Base-by-base conservation (phyloP, 2,888 invertebrate genomes). In the Chaetogeoica ovagalla region DNA sequence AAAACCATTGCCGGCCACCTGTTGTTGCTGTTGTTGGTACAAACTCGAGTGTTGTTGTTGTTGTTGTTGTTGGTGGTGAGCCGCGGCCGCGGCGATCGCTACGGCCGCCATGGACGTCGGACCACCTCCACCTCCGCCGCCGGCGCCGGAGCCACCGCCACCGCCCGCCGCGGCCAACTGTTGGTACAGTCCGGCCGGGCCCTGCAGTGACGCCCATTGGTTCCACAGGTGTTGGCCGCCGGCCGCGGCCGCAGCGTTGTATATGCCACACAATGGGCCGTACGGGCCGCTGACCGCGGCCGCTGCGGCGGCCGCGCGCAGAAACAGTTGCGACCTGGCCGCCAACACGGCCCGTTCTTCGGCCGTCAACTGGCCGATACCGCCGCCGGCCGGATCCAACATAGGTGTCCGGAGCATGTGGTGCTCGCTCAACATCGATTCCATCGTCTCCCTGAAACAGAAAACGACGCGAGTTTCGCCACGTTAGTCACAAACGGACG, bases 391-490 rank as follows among this genome's bases (percentile, higher is more conserved):
- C 17, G 77, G 77, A 59, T 82, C 82, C 60, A 82, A 90, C 84
- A 93, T 87, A 4, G 92, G 92, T 73, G 93, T 91, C 70, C 94
- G 91, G 83, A 94, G 88, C 84, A 94, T 91, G 84, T 94, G 93
- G 87, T 94, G 94, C 85, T 94, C 94, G 65, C 92, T 93, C 84
- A 94, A 86, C 92, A 95, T 93, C 76, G 92, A 92, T 87, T 95
- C 95, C 94, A 95, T 94, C 81, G 94, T 94, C 88, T 95, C 95
- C 87, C 95, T 94, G 91, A 84, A 88, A 73, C 59, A 70, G 6
- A 39, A 17, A 63, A 63, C 0, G 4, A 7, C 7, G 43, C 43
- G 43, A 3, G 43, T 30, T 30, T 30, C 30, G 4, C 30, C 30
- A 4, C 30, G 30, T 30, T 30, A 30, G 30, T 30, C 30, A 4